A percentile compares a stretch with the other conserved stretches of the same genome.
Evolutionary conservation across 2,888 invertebrate genomes (phyloP).

Genomic region (Drosophila subsilvestris): DNA sequence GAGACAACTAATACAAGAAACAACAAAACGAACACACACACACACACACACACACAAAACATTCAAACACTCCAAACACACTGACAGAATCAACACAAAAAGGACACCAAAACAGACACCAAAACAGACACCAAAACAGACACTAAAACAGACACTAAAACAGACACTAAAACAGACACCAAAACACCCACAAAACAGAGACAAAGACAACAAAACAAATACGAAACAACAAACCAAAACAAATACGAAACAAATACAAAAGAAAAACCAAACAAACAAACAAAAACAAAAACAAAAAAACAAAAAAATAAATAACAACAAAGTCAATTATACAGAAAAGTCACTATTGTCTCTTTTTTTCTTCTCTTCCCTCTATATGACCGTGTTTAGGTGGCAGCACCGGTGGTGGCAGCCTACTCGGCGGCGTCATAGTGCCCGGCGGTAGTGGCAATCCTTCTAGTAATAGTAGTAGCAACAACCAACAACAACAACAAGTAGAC

Average conservation of each 20-base stretch:
- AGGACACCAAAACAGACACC: slow-evolving; percentile 31
- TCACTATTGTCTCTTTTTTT: slow-evolving; percentile 85
- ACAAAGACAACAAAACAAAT: slow-evolving; percentile 29
- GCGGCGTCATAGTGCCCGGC: slow-evolving; percentile 84
- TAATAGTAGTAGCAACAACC: slow-evolving; percentile 81
- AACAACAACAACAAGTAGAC: slow-evolving; percentile 78
- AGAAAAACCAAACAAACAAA: slow-evolving; percentile 38
- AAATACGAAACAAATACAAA: slow-evolving; percentile 30
- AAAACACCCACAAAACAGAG: slow-evolving; percentile 33
- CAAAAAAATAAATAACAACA: slow-evolving; percentile 54
- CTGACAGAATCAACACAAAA: slow-evolving; percentile 22
- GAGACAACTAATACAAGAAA: slow-evolving; percentile 11
- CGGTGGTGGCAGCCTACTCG: slow-evolving; percentile 80
- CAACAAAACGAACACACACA: slow-evolving; percentile 24
- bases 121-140: slow-evolving; percentile 16
- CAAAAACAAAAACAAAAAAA: slow-evolving; percentile 42
- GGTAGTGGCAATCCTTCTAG: slow-evolving; percentile 82
- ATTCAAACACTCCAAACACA: slow-evolving; percentile 29
- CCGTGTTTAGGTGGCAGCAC: slow-evolving; percentile 84
- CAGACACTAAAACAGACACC: slow-evolving; percentile 5
- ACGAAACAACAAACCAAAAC: slow-evolving; percentile 29
- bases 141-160: slow-evolving; percentile 40
- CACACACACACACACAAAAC: slow-evolving; percentile 10
- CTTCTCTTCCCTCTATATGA: slow-evolving; percentile 84
- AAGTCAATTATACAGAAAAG: slow-evolving; percentile 83